Conservation (phyloP, 2,888 invertebrate species). For the Parapristionchus giblindavisi region DNA sequence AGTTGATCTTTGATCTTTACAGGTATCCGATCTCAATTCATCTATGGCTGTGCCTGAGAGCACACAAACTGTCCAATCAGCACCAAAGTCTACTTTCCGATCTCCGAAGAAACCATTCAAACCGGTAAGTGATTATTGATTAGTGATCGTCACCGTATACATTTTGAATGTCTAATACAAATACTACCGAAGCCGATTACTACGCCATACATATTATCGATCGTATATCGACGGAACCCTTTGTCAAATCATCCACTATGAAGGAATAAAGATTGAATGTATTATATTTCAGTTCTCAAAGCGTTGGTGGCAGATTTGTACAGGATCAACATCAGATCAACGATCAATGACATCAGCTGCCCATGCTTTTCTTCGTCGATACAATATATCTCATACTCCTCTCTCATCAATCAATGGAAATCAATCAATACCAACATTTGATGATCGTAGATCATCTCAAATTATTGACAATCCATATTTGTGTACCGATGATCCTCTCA, state of each 20-base stretch:
- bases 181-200: too few species aligned
- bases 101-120: constrained; percentile 36
- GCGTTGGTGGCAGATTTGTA: constrained; percentile 35
- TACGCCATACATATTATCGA: too few species aligned
- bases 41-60: too few species aligned
- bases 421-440: background rate
- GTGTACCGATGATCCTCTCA: constrained; percentile 20
- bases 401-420: background rate
- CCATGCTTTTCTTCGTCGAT: constrained; percentile 32
- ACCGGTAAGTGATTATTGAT: background rate
- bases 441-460: background rate
- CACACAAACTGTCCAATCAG: too few species aligned
- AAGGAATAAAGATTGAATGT: too few species aligned
- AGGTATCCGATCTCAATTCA: background rate
- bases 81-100: constrained; percentile 3
- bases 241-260: too few species aligned
- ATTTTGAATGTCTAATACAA: too few species aligned
- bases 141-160: background rate
- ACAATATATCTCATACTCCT: background rate
- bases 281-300: constrained; percentile 35
- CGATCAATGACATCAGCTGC: constrained; percentile 14
- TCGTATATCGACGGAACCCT: too few species aligned
- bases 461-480: background rate
- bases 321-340: constrained; percentile 1
- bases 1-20: background rate